Conservation (phyloP, 2,113 vertebrate species). For the Phrynosoma platyrhinos region DNA sequence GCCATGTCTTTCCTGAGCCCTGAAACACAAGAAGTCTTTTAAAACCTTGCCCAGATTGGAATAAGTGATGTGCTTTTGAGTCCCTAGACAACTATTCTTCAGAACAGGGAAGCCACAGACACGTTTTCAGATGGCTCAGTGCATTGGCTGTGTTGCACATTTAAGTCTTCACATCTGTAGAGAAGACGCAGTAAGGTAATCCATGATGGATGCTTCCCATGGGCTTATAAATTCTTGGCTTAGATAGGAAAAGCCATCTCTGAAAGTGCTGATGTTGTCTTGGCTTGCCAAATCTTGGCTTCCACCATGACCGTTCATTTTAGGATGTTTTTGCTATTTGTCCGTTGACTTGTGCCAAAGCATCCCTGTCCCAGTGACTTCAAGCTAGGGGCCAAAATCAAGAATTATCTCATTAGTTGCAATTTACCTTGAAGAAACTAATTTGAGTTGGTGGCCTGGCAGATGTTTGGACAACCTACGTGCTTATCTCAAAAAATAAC, state of each 20-base stretch:
- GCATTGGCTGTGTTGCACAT: neutral
- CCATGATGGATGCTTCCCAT: neutral
- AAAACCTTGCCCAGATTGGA: constrained; percentile 23
- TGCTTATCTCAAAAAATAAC: constrained; percentile 26
- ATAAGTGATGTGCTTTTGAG: constrained; percentile 4
- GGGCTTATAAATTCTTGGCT: neutral
- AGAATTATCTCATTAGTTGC: constrained; percentile 32
- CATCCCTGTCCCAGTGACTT: constrained; percentile 2
- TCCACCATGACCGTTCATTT: constrained; percentile 7
- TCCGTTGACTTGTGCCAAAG: neutral
- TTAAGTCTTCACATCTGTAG: neutral
- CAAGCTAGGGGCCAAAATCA: neutral
- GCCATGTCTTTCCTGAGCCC: constrained; percentile 2
- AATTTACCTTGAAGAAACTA: constrained; percentile 34
- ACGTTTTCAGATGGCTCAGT: neutral
- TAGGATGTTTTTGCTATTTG: constrained; percentile 14
- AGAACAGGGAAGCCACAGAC: neutral
- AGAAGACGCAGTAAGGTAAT: neutral
- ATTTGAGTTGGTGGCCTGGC: constrained; percentile 28
- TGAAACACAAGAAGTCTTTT: constrained; percentile 26
- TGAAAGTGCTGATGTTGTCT: rapidly evolving
- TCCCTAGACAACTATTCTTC: neutral
- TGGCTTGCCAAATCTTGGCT: neutral
- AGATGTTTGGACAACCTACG: constrained; percentile 11
- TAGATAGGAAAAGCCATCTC: constrained; percentile 1